Conservation (phyloP, 2,797 vertebrate species). For the Sandelia bainsii region DNA sequence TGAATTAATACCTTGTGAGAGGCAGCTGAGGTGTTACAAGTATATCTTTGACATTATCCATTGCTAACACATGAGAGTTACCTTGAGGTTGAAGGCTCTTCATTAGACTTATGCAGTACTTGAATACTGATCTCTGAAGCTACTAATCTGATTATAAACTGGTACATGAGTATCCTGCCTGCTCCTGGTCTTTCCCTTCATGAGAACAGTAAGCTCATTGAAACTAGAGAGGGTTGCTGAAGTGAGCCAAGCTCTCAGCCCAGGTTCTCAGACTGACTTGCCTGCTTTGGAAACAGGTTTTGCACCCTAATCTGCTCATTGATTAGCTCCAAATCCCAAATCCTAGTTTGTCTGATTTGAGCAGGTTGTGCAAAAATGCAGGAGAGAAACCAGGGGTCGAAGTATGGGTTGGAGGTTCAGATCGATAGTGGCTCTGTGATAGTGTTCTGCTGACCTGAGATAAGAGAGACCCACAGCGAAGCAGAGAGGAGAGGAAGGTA, state of each 20-base stretch:
- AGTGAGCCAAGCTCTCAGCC: slow-evolving; percentile 49
- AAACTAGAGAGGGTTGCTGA: slow-evolving; percentile 67
- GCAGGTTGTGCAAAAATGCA: slow-evolving; percentile 36
- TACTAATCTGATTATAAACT: slow-evolving; percentile 78
- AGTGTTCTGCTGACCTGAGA: slow-evolving; percentile 39
- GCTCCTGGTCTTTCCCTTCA: slow-evolving; percentile 57
- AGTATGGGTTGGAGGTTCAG: neutral
- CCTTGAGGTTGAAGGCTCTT: slow-evolving; percentile 56
- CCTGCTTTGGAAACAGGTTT: slow-evolving; percentile 28
- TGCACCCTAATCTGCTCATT: slow-evolving; percentile 44
- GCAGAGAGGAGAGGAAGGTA: slow-evolving; percentile 43
- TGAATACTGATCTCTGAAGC: slow-evolving; percentile 63
- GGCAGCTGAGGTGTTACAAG: slow-evolving; percentile 75
- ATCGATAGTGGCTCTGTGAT: neutral
- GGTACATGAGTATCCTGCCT: slow-evolving; percentile 60
- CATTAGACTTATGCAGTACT: slow-evolving; percentile 53
- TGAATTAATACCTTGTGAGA: slow-evolving; percentile 76
- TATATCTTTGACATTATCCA: slow-evolving; percentile 84
- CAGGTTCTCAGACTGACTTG: slow-evolving; percentile 51
- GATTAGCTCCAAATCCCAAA: slow-evolving; percentile 39
- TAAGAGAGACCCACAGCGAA: slow-evolving; percentile 3
- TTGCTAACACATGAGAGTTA: slow-evolving; percentile 73
- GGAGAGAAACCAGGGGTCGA: neutral
- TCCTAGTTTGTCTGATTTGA: slow-evolving; percentile 31
- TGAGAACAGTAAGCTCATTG: slow-evolving; percentile 73